Conservation (phyloP, 2,888 invertebrate species). For the Smittia sp. region DNA sequence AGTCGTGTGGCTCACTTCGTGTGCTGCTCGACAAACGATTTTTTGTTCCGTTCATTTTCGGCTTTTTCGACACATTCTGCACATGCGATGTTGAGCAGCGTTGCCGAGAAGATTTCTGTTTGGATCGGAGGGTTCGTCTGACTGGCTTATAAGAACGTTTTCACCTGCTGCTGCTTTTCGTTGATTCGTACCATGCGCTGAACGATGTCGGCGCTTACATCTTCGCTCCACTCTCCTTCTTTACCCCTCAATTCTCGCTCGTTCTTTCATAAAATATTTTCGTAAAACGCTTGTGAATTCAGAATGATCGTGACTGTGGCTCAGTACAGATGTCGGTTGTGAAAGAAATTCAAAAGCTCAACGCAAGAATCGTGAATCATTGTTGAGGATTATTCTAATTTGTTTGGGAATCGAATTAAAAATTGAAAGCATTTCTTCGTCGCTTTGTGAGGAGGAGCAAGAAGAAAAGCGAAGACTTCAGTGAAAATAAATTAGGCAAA, state of each 20-base stretch:
- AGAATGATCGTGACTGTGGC: conserved; percentile 30
- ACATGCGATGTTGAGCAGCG: conserved; percentile 32
- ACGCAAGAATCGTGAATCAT: background rate
- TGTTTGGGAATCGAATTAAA: background rate
- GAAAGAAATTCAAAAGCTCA: background rate
- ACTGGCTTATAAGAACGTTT: background rate
- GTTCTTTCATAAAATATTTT: conserved; percentile 14
- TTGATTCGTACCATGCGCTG: conserved; percentile 15
- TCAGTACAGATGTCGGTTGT: conserved; percentile 1
- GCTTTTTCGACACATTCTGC: conserved; percentile 29
- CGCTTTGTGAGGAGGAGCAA: background rate
- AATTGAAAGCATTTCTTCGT: background rate
- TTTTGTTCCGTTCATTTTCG: conserved; percentile 18
- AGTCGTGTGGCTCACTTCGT: conserved; percentile 38
- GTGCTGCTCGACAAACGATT: background rate
- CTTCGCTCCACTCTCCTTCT: background rate
- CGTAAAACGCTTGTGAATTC: background rate
- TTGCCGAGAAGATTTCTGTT: background rate
- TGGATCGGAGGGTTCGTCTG: conserved; percentile 11
- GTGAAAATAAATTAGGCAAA: no score
- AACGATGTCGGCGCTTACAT: no score
- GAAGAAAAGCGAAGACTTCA: background rate
- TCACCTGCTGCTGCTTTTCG: conserved; percentile 9
- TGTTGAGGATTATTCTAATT: background rate
- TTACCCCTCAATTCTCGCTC: conserved; percentile 33